phyloP scores from a whole-genome alignment of 2,888 invertebrate genomes.

The Corythucha ciliata region DNA sequence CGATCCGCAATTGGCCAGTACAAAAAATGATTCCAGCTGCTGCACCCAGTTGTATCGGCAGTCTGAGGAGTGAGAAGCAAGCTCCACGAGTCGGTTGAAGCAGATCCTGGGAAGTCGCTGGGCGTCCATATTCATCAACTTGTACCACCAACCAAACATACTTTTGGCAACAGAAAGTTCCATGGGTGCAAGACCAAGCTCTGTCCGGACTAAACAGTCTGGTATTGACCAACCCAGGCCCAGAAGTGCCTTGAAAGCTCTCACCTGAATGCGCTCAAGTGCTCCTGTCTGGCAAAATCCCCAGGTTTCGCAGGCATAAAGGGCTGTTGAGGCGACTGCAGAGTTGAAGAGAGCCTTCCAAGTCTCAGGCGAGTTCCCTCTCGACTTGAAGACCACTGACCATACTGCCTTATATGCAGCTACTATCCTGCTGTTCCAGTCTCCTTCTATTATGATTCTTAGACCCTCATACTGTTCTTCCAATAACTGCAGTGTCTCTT shows the following conservation, averaged over 20 bases:
- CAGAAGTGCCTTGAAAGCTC: neutral
- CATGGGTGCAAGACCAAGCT: neutral
- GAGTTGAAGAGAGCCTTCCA: slow-evolving; percentile 1
- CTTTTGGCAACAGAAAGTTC: neutral
- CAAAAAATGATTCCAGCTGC: neutral
- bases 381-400: no score
- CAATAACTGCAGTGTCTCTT: neutral
- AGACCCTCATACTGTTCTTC: neutral
- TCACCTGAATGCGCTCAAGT: neutral
- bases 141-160: slow-evolving; percentile 8
- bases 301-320: slow-evolving; percentile 3
- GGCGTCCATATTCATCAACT: neutral
- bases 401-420: no score
- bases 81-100: slow-evolving; percentile 2
- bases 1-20: neutral
- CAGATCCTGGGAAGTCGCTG: neutral
- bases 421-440: neutral
- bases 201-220: neutral
- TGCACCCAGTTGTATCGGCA: neutral
- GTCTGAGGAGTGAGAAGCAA: neutral
- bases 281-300: slow-evolving; percentile 1
- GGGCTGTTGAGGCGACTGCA: neutral
- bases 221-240: neutral
- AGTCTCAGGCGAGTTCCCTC: no score
- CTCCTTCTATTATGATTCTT: neutral